These are phyloP conservation scores for Sthenelais limicola DNA, from an alignment of 2,888 invertebrate genomes.

Conservation along the genomic window DNA sequence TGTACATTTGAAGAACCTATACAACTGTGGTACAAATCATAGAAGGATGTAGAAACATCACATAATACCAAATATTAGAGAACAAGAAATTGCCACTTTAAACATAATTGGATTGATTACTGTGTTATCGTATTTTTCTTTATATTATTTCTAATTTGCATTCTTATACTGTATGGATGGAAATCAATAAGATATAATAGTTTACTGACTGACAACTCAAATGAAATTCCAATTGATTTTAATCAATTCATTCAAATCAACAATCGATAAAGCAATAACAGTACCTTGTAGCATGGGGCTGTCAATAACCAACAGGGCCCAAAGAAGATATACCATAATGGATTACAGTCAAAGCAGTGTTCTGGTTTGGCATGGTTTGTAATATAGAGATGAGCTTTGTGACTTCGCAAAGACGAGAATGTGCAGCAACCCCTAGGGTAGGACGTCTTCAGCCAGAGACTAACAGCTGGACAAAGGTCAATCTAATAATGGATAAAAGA, in stretches of 20 bases:
- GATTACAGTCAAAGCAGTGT: conserved; percentile 56
- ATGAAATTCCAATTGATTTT: no score
- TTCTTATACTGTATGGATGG: no score
- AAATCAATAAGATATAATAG: no score
- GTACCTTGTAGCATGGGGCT: conserved; percentile 56
- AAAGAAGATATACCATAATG: conserved; percentile 54
- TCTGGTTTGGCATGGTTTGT: conserved; percentile 55
- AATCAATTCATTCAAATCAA: no score
- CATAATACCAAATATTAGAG: no score
- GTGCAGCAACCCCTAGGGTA: conserved; percentile 54
- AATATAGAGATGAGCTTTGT: conserved; percentile 55
- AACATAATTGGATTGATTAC: no score
- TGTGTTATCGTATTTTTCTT: no score
- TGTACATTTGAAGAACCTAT: conserved; percentile 50
- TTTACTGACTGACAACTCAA: no score
- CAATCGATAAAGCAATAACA: no score
- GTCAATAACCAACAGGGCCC: conserved; percentile 54
- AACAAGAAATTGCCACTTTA: no score
- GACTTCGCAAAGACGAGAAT: conserved; percentile 47
- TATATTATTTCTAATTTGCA: no score
- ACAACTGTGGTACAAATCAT: conserved; percentile 45
- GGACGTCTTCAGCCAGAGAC: conserved; percentile 51
- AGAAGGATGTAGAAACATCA: no score
- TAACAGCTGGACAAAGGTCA: conserved; percentile 55
- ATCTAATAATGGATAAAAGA: conserved; percentile 43